Evolutionary conservation across 2,888 invertebrate genomes (phyloP), one percentile per base, ranked within the genome.

Genomic region (Standfussiana lucernea): DNA sequence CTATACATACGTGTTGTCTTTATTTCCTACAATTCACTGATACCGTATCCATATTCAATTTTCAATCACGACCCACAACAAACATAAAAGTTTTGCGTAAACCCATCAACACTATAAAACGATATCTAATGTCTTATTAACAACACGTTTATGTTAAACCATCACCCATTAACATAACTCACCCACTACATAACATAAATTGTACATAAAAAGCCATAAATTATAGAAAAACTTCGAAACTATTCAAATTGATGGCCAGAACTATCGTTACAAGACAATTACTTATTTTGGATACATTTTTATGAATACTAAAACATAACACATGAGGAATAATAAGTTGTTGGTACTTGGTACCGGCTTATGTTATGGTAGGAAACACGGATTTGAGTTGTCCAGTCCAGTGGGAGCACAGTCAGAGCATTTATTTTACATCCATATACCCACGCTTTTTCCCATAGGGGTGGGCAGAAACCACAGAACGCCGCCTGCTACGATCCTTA

Each of bases 271-370:
- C 82, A 82, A 10, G 72, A 79, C 82, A 59, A 82, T 85, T 82
- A 85, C 74, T 82, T 72, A 71, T 84, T 82, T 82, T 61, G 59
- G 40, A 28, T 66, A 74, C 65, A 72, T 76, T 82, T 76, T 75
- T 79, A 74, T 85, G 82, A 84, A 84, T 84, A 85, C 61, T 82
- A 62, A 82, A 70, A 66, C 37, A 21, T 56, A 50, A 84, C 76
- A 42, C 68, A 10, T 45, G 13, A 0, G n/a, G 79, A 82, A 82
- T 82, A 69, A n/a, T 72, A 83, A 82, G 45, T 56, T 56, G 18
- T 15, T 45, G 42, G 45, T 50, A 18, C 2, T 40, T 15, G 45
- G 24, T 24, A 24, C 47, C 21, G 11, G 4, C 15, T 28, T 53
- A 13, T 53, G 53, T 53, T 56, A 6, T 32, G 28, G 56, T 18